Evolutionary conservation across 2,797 vertebrate genomes (phyloP), one percentile per base, ranked within the genome.

Genomic region (Lindbergichthys nudifrons): DNA sequence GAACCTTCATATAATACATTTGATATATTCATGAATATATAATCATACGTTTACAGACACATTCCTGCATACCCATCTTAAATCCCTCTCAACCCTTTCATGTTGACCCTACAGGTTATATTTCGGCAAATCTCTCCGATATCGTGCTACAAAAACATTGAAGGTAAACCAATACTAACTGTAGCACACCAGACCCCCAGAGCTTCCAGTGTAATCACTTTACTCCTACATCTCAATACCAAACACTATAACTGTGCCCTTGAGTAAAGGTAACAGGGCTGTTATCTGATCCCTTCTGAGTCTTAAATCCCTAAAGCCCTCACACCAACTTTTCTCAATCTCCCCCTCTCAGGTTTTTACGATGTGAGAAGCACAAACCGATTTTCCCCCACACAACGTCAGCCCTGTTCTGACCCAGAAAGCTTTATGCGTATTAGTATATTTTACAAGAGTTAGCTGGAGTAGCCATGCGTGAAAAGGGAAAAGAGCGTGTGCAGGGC

Each of bases 341-440:
- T 65, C 70, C 54, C 65, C 57, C 12, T 47, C 79, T 81, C 64
- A 58, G 58, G 63, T 82, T 89, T 91, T 91, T 92, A 92, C 72
- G 86, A 91, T 73, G 90, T 89, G 90, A 85, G 83, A 91, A 87
- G 87, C 86, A 74, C 79, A 88, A 91, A 88, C 77, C 41, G 48
- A 84, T 72, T 75, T 66, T 3, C 64, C 71, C 77, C 62, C 68
- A 59, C 54, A 65, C 77, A 73, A 46, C 2, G 21, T 30, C 54
- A 67, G 70, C 36, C 72, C 65, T 26, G 53, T 79, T 79, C 83
- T 72, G 78, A 87, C 87, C 70, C 80, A 84, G 62, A 80, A 77
- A 85, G 51, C 69, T 60, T 78, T 76, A 57, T 79, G 77, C 82
- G 85, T 88, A 90, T 88, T 88, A 77, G 73, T 77, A n/a, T 70